Conservation (phyloP, 1,140 invertebrate genomes). For the Scaptodrosophila lebanonensis region DNA sequence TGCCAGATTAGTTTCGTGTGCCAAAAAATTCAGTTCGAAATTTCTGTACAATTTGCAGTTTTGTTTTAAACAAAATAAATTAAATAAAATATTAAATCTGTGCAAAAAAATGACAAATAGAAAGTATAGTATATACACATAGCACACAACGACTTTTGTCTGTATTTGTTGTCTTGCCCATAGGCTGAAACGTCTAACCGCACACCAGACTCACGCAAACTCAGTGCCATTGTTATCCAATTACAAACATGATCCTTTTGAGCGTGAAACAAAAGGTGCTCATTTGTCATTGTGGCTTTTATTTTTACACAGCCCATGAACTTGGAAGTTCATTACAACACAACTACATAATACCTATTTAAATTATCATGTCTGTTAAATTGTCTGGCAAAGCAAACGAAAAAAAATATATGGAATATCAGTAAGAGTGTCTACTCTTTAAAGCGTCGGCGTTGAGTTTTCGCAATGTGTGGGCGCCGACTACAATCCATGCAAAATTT, state of each 20-base stretch:
- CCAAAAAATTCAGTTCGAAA: too few relatives aligned
- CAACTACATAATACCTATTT: constrained; percentile 34
- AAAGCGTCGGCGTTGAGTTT: too few relatives aligned
- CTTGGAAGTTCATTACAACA: constrained; percentile 10
- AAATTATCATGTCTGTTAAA: constrained; percentile 23
- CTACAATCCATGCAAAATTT: constrained; percentile 17
- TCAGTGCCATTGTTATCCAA: constrained; percentile 39
- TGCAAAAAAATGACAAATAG: constrained; percentile 15
- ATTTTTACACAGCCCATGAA: constrained; percentile 39
- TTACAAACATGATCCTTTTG: constrained; percentile 42
- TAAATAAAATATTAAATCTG: constrained; percentile 22
- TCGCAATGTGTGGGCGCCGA: too few relatives aligned
- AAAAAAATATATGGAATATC: constrained; percentile 40
- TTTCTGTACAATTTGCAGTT: too few relatives aligned
- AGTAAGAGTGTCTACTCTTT: too few relatives aligned
- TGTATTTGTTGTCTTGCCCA: neutral
- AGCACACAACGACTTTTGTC: neutral
- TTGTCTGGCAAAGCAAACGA: constrained; percentile 7
- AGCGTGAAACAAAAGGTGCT: constrained; percentile 46
- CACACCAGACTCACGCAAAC: constrained; percentile 3
- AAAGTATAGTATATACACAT: too few relatives aligned
- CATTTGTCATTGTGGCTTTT: constrained; percentile 53
- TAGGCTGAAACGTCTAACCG: neutral
- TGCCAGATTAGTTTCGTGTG: too few relatives aligned
- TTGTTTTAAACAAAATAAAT: constrained; percentile 45